These are phyloP conservation scores for Cordylochernes scorpioides DNA, from an alignment of 2,888 invertebrate species.

Conservation along the genomic window DNA sequence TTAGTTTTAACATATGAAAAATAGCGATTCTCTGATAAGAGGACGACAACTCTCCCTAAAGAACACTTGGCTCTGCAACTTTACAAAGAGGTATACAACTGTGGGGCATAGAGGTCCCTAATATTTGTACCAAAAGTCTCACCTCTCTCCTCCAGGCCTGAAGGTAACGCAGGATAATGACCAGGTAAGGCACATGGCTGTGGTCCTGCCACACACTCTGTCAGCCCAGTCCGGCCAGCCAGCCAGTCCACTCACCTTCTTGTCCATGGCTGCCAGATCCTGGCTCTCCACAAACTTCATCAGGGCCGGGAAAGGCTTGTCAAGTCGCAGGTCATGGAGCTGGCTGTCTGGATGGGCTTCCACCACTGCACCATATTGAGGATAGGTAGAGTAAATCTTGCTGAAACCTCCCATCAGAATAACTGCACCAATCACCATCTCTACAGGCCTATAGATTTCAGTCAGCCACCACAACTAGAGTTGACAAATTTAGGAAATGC, in stretches of 20 bases:
- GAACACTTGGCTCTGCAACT: too few species aligned
- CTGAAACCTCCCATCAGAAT: too few species aligned
- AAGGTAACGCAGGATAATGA: slow-evolving; percentile 56
- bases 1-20: too few species aligned
- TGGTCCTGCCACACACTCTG: slow-evolving; percentile 37
- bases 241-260: slow-evolving; percentile 25
- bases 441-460: too few species aligned
- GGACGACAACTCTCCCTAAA: too few species aligned
- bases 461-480: too few species aligned
- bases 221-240: too few species aligned
- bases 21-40: too few species aligned
- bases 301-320: slow-evolving; percentile 53
- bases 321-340: slow-evolving; percentile 52
- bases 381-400: slow-evolving; percentile 1
- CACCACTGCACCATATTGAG: slow-evolving; percentile 28
- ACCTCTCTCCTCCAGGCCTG: slow-evolving; percentile 38
- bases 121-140: slow-evolving; percentile 1
- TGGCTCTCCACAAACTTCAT: slow-evolving; percentile 41
- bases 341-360: slow-evolving; percentile 88
- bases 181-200: slow-evolving; percentile 43
- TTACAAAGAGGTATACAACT: too few species aligned
- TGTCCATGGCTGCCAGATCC: slow-evolving; percentile 39
- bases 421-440: too few species aligned
- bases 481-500: too few species aligned
- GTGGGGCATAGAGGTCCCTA: too few species aligned